A percentile compares a stretch with the other conserved stretches of the same genome.
These are phyloP conservation scores for Clarias pachynema DNA, from an alignment of 2,797 vertebrate species.

Conservation along the genomic window DNA sequence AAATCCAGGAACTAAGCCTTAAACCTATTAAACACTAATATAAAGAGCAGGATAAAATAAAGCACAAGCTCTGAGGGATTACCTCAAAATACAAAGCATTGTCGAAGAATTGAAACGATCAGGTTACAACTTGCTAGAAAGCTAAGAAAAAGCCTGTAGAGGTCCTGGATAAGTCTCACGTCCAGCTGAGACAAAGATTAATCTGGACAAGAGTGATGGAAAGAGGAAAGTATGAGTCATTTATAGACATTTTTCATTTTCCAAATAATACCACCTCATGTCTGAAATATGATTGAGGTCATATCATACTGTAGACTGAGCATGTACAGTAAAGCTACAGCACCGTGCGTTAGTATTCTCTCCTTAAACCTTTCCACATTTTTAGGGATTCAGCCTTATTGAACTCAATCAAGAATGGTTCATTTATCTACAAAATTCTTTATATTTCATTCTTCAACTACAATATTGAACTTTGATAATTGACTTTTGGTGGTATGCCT, in stretches of 20 bases:
- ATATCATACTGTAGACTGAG: neutral
- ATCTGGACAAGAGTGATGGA: neutral
- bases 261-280: neutral
- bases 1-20: neutral
- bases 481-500: neutral
- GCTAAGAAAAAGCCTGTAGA: neutral
- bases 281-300: neutral
- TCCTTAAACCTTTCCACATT: neutral
- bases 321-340: neutral
- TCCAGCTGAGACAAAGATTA: conserved; percentile 13
- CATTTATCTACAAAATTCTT: neutral
- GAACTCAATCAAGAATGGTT: no score
- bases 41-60: neutral
- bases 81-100: neutral
- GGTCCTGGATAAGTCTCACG: neutral
- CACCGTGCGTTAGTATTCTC: neutral
- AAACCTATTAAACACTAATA: neutral
- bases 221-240: conserved; percentile 13
- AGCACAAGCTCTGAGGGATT: neutral
- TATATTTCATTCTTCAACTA: neutral
- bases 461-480: neutral
- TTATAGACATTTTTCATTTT: conserved; percentile 11
- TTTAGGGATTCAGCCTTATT: neutral
- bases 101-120: neutral
- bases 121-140: conserved; percentile 6